These are phyloP conservation scores for Amblyopsis hoosieri DNA, from an alignment of 2,797 vertebrate species.

Conservation along the genomic window DNA sequence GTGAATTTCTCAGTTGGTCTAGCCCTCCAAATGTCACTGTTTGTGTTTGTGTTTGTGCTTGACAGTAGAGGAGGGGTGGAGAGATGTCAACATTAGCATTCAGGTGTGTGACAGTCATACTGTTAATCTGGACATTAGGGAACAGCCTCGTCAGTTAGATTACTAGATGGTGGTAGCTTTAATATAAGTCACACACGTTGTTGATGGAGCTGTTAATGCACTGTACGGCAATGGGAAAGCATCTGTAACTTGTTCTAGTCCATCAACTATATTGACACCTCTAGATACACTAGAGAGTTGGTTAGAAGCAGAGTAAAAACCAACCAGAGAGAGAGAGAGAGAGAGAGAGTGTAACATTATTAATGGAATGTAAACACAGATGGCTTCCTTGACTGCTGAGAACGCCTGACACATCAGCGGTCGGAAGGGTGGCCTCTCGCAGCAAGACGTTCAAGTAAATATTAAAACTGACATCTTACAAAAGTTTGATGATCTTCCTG, in stretches of 20 bases:
- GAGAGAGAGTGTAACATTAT: constrained; percentile 28
- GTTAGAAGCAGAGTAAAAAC: neutral
- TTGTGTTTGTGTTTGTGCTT: no score
- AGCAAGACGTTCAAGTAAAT: constrained; percentile 29
- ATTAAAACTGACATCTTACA: constrained; percentile 47
- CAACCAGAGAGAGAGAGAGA: constrained; percentile 13
- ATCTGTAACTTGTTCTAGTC: neutral
- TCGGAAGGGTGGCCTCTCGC: constrained; percentile 36
- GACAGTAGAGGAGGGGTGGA: no score
- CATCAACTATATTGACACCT: neutral
- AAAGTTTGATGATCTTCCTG: constrained; percentile 46
- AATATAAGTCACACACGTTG: no score
- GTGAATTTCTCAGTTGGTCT: no score
- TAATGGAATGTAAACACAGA: constrained; percentile 72
- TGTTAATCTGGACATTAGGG: no score
- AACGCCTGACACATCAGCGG: constrained; percentile 40
- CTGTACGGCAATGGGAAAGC: no score
- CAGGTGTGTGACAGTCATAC: no score
- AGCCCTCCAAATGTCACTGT: no score
- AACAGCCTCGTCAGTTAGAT: no score
- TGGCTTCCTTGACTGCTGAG: constrained; percentile 49
- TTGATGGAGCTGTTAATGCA: neutral
- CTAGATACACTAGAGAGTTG: neutral
- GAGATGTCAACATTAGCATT: no score
- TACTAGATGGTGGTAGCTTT: no score